These are phyloP conservation scores for Cryptus armator DNA, from an alignment of 2,888 invertebrate genomes.

Conservation along the genomic window DNA sequence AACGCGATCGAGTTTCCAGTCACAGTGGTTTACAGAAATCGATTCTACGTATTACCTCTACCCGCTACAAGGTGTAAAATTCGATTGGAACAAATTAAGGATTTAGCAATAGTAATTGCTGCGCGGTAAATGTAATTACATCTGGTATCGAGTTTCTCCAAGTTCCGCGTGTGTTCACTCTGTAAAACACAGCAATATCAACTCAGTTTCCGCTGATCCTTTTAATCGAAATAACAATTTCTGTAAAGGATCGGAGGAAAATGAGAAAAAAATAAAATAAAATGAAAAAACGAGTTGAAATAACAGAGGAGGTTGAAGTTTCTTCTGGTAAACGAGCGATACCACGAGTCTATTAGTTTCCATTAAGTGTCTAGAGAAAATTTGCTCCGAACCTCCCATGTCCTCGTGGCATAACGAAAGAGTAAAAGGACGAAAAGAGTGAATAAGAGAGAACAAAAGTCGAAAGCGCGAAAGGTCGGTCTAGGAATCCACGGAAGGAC, in stretches of 20 bases:
- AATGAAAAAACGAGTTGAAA: slow-evolving; percentile 44
- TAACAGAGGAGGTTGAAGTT: not conserved
- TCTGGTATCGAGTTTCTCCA: slow-evolving; percentile 61
- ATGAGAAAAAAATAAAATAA: slow-evolving; percentile 17
- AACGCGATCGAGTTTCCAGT: slow-evolving; percentile 32
- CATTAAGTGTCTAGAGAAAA: slow-evolving; percentile 28
- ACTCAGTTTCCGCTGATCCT: not conserved
- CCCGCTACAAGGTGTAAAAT: slow-evolving; percentile 31
- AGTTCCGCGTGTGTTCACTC: slow-evolving; percentile 46
- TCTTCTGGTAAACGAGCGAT: slow-evolving; percentile 25
- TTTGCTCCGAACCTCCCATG: not conserved
- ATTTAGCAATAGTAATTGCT: slow-evolving; percentile 58
- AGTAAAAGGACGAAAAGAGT: not conserved
- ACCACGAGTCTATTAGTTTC: slow-evolving; percentile 40
- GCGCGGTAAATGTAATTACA: slow-evolving; percentile 58
- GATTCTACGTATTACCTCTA: slow-evolving; percentile 27
- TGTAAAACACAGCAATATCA: slow-evolving; percentile 45
- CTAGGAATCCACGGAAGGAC: slow-evolving; percentile 60
- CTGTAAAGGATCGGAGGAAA: slow-evolving; percentile 25
- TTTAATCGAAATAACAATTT: slow-evolving; percentile 52
- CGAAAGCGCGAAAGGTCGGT: slow-evolving; percentile 40
- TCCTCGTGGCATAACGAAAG: slow-evolving; percentile 12
- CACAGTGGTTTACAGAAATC: slow-evolving; percentile 45
- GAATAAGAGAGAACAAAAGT: slow-evolving; percentile 11
- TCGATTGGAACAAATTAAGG: slow-evolving; percentile 62